These are phyloP conservation scores for Chymomyza fuscimana DNA, from an alignment of 2,888 invertebrate species.

Conservation along the genomic window DNA sequence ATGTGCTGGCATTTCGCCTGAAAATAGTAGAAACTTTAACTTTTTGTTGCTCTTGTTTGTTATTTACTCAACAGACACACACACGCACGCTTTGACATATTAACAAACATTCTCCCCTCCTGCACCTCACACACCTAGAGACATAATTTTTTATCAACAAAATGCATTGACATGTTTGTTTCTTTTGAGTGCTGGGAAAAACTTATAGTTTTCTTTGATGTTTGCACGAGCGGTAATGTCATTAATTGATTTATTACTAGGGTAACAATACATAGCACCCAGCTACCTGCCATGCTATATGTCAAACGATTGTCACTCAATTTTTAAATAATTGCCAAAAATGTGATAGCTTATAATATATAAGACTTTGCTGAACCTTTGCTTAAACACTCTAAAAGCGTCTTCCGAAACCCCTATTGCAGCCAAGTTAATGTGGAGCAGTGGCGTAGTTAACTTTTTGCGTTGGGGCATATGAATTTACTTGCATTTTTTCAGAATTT, in stretches of 20 bases:
- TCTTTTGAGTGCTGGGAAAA: neutral
- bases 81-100: conserved; percentile 12
- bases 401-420: neutral
- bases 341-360: neutral
- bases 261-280: conserved; percentile 7
- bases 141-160: conserved; percentile 50
- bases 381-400: neutral
- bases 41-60: conserved; percentile 44
- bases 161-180: conserved; percentile 26
- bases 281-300: neutral
- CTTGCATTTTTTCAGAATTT: too few relatives aligned
- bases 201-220: conserved; percentile 27
- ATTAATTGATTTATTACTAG: conserved; percentile 69
- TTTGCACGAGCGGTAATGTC: conserved; percentile 60
- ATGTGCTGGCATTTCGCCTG: conserved; percentile 22
- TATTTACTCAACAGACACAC: conserved; percentile 53
- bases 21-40: conserved; percentile 49
- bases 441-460: too few relatives aligned
- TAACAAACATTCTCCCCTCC: neutral
- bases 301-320: neutral
- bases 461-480: too few relatives aligned
- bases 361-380: neutral
- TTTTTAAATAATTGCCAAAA: neutral
- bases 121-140: neutral
- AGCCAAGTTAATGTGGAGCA: neutral